These are phyloP conservation scores for Drosophila vallismaia DNA, from an alignment of 2,888 invertebrate species.

Conservation along the genomic window DNA sequence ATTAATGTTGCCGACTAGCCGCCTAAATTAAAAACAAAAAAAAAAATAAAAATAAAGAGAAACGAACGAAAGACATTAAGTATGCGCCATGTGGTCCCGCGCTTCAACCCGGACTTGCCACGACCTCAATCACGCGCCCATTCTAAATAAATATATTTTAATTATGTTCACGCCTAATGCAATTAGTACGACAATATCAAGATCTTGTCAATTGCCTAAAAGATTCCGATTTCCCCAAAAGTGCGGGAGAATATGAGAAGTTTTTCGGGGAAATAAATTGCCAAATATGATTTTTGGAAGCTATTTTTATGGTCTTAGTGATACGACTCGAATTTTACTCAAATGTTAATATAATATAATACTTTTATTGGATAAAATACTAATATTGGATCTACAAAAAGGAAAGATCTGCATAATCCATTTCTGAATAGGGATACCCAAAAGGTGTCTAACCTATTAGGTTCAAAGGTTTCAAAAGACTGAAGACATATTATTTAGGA, in stretches of 20 bases:
- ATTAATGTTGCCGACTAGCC: conserved; percentile 54
- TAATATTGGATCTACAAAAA: too few relatives aligned
- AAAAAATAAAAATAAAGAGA: conserved; percentile 13
- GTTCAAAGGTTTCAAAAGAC: too few relatives aligned
- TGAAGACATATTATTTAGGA: too few relatives aligned
- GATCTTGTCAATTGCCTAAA: conserved; percentile 31
- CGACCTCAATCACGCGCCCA: conserved; percentile 55
- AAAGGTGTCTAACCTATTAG: too few relatives aligned
- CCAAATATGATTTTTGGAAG: not conserved
- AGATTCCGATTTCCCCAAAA: conserved; percentile 5
- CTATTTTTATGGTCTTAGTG: too few relatives aligned
- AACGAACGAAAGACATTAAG: conserved; percentile 53
- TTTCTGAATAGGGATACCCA: too few relatives aligned
- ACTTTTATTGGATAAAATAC: too few relatives aligned
- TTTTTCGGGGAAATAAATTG: not conserved
- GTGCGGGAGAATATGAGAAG: not conserved
- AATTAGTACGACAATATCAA: conserved; percentile 45
- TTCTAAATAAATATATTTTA: conserved; percentile 51
- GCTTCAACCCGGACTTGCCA: conserved; percentile 20
- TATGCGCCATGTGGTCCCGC: conserved; percentile 64
- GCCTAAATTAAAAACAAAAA: conserved; percentile 25
- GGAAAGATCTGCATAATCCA: too few relatives aligned
- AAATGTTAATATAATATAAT: too few relatives aligned
- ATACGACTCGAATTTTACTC: too few relatives aligned
- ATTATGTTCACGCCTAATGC: conserved; percentile 49